Conservation (phyloP, 2,888 invertebrate genomes). For the Volucella inanis region DNA sequence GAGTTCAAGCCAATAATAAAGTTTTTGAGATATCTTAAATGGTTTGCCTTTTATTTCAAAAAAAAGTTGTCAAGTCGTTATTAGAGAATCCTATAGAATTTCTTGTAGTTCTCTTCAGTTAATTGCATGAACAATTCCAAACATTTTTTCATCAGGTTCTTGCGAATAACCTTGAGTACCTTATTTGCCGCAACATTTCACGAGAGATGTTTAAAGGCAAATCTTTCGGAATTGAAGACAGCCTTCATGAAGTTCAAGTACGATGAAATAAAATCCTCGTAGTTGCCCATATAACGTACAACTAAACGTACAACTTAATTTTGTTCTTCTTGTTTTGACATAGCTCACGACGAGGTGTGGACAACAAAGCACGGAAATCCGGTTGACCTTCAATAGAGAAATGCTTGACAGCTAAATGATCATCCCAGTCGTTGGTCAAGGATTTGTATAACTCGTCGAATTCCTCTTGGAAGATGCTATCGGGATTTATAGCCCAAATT, state of each 20-base stretch:
- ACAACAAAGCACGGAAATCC: slow-evolving; percentile 96
- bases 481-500: slow-evolving; percentile 98
- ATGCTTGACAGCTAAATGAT: slow-evolving; percentile 97
- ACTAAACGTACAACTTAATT: slow-evolving; percentile 98
- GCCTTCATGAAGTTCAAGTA: slow-evolving; percentile 98
- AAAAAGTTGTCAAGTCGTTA: too few species aligned
- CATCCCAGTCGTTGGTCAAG: slow-evolving; percentile 98
- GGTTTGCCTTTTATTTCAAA: too few species aligned
- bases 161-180: slow-evolving; percentile 98
- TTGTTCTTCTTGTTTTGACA: slow-evolving; percentile 99
- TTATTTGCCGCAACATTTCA: slow-evolving; percentile 99
- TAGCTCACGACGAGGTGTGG: slow-evolving; percentile 95
- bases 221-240: slow-evolving; percentile 99
- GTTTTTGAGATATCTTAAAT: too few species aligned
- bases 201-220: too few species aligned
- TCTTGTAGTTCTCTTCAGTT: slow-evolving; percentile 97
- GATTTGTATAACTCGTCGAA: slow-evolving; percentile 99
- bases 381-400: slow-evolving; percentile 95
- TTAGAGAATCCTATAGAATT: slow-evolving; percentile 99
- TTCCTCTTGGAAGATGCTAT: slow-evolving; percentile 97
- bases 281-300: slow-evolving; percentile 99
- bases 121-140: slow-evolving; percentile 98
- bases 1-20: too few species aligned
- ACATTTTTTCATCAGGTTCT: slow-evolving; percentile 99
- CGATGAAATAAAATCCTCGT: slow-evolving; percentile 98